Evolutionary conservation across 2,888 invertebrate species (phyloP).

Genomic region (Salticus scenicus): DNA sequence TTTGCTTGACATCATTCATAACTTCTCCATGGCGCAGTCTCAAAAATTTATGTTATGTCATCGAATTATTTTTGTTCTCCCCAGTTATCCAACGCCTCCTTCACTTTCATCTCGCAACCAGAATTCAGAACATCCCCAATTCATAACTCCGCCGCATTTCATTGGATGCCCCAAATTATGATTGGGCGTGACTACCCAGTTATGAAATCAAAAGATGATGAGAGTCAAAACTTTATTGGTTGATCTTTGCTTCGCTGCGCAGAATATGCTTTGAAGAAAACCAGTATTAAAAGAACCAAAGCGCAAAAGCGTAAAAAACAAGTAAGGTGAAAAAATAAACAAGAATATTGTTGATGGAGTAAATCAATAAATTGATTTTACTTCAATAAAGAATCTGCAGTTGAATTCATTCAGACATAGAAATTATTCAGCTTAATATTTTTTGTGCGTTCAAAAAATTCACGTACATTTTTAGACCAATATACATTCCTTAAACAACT

Average conservation of each 20-base stretch:
- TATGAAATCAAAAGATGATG: constrained; percentile 9
- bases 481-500: no score
- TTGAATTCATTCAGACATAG: no score
- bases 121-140: background rate
- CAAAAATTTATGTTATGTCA: background rate
- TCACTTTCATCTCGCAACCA: background rate
- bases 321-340: background rate
- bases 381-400: no score
- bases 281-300: background rate
- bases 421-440: no score
- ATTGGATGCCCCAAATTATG: background rate
- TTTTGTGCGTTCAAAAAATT: no score
- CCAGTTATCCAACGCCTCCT: background rate
- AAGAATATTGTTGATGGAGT: no score
- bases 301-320: background rate
- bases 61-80: background rate
- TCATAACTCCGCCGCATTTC: background rate
- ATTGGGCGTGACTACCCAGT: background rate
- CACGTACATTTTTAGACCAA: no score
- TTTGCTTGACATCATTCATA: no score
- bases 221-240: background rate
- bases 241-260: background rate
- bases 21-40: background rate
- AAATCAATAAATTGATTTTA: no score
- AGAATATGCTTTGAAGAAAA: background rate